These are phyloP conservation scores for Epiblema foenella DNA, from an alignment of 2,888 invertebrate species.

Conservation along the genomic window DNA sequence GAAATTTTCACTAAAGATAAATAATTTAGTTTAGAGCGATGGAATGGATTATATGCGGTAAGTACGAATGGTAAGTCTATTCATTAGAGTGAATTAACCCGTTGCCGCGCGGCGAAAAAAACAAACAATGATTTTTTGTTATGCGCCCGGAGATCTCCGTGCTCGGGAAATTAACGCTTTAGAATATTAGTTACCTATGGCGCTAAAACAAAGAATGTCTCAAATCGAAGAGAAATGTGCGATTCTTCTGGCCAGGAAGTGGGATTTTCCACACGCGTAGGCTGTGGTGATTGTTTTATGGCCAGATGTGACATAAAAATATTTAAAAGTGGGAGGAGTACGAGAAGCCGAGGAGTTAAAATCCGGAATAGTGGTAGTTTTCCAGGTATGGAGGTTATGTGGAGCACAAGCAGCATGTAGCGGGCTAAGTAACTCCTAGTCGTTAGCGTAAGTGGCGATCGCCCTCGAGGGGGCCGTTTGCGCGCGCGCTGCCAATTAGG, in stretches of 20 bases:
- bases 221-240: too few relatives aligned
- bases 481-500: slow-evolving; percentile 52
- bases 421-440: slow-evolving; percentile 52
- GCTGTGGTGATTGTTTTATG: too few relatives aligned
- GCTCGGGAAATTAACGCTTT: too few relatives aligned
- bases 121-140: too few relatives aligned
- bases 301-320: too few relatives aligned
- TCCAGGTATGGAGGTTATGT: slow-evolving; percentile 30
- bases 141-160: too few relatives aligned
- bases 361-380: slow-evolving; percentile 7
- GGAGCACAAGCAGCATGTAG: slow-evolving; percentile 39
- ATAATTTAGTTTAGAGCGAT: background rate
- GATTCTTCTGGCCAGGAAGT: too few relatives aligned
- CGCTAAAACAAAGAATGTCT: too few relatives aligned
- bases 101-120: too few relatives aligned
- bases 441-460: slow-evolving; percentile 58
- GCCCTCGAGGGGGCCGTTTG: slow-evolving; percentile 62
- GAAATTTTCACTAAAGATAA: background rate
- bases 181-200: too few relatives aligned
- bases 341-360: background rate
- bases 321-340: background rate
- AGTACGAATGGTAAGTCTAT: too few relatives aligned
- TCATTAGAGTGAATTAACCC: background rate
- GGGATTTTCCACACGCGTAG: too few relatives aligned
- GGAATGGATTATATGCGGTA: background rate